These are phyloP conservation scores for Diachasmimorpha longicaudata DNA, from an alignment of 1,140 invertebrate genomes.

Conservation along the genomic window DNA sequence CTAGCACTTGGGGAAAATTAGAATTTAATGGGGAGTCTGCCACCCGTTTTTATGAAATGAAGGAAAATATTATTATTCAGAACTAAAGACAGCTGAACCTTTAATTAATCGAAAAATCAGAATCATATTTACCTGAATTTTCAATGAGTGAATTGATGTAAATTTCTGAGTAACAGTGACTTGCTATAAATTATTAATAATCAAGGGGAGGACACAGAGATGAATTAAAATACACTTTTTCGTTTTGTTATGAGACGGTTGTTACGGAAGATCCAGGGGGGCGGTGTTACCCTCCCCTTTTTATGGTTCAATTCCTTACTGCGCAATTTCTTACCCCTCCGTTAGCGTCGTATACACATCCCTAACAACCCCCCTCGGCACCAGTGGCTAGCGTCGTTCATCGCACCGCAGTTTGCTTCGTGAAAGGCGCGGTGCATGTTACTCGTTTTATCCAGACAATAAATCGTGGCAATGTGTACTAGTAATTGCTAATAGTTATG, in stretches of 20 bases:
- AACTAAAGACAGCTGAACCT: too few species aligned
- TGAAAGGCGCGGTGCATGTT: slow-evolving; percentile 43
- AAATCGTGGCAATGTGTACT: neutral
- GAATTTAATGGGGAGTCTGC: too few species aligned
- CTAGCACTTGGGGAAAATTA: too few species aligned
- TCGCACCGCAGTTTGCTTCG: slow-evolving; percentile 42
- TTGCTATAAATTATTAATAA: too few species aligned
- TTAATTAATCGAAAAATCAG: too few species aligned
- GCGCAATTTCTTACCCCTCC: slow-evolving; percentile 57
- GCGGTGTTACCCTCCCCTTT: slow-evolving; percentile 32
- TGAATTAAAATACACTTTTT: neutral
- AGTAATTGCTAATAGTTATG: neutral
- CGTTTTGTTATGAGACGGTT: slow-evolving; percentile 20
- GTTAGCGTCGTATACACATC: slow-evolving; percentile 24
- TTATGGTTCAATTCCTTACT: slow-evolving; percentile 47
- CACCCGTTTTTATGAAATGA: too few species aligned
- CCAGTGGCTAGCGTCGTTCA: slow-evolving; percentile 14
- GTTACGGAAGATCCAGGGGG: slow-evolving; percentile 20
- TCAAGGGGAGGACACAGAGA: neutral
- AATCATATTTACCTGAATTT: too few species aligned
- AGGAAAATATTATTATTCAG: too few species aligned
- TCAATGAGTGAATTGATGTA: too few species aligned
- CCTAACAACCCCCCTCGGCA: slow-evolving; percentile 30
- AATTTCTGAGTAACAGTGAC: too few species aligned
- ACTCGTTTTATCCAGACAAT: slow-evolving; percentile 12